Evolutionary conservation across 1,140 invertebrate species (phyloP), one percentile per base, ranked within the genome.

Genomic region (Panonychus citri): DNA sequence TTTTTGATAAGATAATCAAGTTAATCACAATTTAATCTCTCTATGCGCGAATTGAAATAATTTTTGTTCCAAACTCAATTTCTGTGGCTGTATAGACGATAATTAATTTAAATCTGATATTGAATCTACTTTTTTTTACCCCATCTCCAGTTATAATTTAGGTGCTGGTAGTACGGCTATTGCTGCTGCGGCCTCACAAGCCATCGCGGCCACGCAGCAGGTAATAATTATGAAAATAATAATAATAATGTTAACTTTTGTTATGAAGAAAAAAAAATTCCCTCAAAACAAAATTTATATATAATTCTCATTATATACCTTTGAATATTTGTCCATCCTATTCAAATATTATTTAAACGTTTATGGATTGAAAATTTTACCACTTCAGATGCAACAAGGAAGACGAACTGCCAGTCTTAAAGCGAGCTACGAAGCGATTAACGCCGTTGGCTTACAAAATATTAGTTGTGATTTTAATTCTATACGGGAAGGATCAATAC

Each of bases 151-250:
- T 51, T 51, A 51, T 24, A 51, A n/a, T 51, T 12, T 53, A n/a
- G 34, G 28, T 37, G 28, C 28, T 39, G 28, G 34, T 53, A 53
- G 25, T 25, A 34, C 52, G 65, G 84, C 89, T 0, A 89, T 95
- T 57, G 88, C 87, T 1, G 87, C 85, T 1, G 89, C 89, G 17
- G 89, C 89, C 0, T 90, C 87, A 24, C 89, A 95, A 69, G 89
- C 89, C 0, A 95, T 95, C 57, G 87, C 86, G 13, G 88, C 88
- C 4, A 95, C 91, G 17, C 87, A 95, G 64, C 88, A 93, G 73
- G 78, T 81, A 67, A 60, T 40, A 49, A 10, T 51, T 25, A 53
- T 34, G 7, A 12, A 8, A 53, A 34, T 25, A 37, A 24, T 10
- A 2, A 37, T 37, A 24, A n/a, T 12, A 24, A 15, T 30, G 27